Evolutionary conservation across 2,113 vertebrate genomes (phyloP).

Genomic region (Scartelaos histophorus): DNA sequence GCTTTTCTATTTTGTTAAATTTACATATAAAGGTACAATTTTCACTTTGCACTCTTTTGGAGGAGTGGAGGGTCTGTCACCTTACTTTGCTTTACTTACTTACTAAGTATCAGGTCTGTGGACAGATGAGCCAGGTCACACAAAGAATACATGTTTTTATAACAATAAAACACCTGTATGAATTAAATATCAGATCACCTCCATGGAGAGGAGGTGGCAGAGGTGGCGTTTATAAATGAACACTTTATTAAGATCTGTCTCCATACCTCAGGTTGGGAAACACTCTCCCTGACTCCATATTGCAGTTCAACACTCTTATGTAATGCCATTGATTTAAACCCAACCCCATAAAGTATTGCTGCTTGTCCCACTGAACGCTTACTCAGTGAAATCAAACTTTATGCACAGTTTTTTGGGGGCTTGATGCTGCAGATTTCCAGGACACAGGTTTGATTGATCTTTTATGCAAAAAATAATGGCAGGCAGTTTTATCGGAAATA

Average conservation of each 20-base stretch:
- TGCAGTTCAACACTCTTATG: conserved; percentile 17
- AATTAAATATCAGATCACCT: no score
- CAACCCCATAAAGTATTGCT: conserved; percentile 32
- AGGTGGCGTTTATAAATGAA: no score
- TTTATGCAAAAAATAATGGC: conserved; percentile 32
- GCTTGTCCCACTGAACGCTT: conserved; percentile 17
- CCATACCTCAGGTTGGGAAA: not conserved
- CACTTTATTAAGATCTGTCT: not conserved
- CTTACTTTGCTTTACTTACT: no score
- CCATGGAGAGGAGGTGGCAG: no score
- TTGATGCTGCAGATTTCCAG: conserved; percentile 42
- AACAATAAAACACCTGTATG: no score
- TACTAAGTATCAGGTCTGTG: no score
- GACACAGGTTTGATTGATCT: conserved; percentile 28
- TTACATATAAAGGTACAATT: no score
- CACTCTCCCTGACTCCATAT: not conserved
- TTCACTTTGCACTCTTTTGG: no score
- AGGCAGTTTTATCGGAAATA: not conserved
- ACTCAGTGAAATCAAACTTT: conserved; percentile 33
- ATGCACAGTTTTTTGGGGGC: conserved; percentile 3
- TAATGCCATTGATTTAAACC: conserved; percentile 9
- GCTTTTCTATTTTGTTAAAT: no score
- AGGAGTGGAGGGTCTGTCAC: no score
- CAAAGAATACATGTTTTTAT: no score
- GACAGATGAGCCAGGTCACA: no score